A percentile compares a stretch with the other conserved stretches of the same genome.
phyloP scores from a whole-genome alignment of 2,113 vertebrate species.

The Cromileptes altivelis region DNA sequence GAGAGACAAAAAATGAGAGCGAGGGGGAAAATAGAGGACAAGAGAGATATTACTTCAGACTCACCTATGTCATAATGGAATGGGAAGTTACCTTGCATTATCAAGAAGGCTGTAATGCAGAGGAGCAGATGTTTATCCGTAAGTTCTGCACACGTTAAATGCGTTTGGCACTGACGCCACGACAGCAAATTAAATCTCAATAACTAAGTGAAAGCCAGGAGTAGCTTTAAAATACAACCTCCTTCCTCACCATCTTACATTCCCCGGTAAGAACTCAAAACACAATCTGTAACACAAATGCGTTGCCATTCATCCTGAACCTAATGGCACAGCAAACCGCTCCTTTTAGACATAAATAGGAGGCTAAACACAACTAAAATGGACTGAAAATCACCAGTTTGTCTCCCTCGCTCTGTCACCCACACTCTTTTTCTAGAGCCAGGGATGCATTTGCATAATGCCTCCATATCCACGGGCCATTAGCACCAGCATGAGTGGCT shows the following conservation, averaged over 20 bases:
- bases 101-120: background rate
- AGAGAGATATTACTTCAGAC: background rate
- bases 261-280: background rate
- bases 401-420: constrained; percentile 52
- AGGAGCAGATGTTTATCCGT: background rate
- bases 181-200: background rate
- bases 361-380: constrained; percentile 66
- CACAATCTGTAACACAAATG: background rate
- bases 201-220: background rate
- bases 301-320: constrained; percentile 45
- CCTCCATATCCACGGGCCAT: constrained; percentile 75
- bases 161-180: background rate
- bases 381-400: constrained; percentile 60
- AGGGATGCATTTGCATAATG: constrained; percentile 75
- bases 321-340: constrained; percentile 61
- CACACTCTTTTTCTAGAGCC: constrained; percentile 44
- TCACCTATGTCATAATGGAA: background rate
- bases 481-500: constrained; percentile 72
- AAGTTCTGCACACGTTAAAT: background rate
- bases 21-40: background rate
- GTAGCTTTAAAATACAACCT: background rate
- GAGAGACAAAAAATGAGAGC: constrained; percentile 1
- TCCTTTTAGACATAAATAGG: constrained; percentile 55
- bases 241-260: background rate
- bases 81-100: background rate